Base-by-base conservation (phyloP, 2,888 invertebrate species). In the Griposia aprilina region DNA sequence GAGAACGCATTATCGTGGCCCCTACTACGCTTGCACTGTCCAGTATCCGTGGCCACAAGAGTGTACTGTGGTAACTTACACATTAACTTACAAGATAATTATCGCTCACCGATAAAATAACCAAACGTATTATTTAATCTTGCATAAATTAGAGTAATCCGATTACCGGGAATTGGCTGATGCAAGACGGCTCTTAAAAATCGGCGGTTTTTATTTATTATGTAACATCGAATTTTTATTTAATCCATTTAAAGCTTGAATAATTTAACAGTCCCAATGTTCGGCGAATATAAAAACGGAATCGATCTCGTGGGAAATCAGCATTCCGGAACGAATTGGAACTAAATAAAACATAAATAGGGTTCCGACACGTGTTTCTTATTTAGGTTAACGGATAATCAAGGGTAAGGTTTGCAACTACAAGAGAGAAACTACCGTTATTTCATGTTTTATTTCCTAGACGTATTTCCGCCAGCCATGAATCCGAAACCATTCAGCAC, bases 111-210 rank as follows among this genome's bases (percentile, higher is more conserved):
- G n/a, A 81, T 83, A 80, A 87, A 84, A 70, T 62, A 80, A 77
- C 76, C 52, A 74, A 36, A 62, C 62, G 62, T 78, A 70, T 76
- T 78, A 74, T 89, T 85, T 82, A 88, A 85, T 82, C 81, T 86
- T 81, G 83, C 82, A 83, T 89, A 88, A 76, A 87, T 89, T 80
- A 82, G 15, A 66, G n/a, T 82, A 83, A 88, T 80, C 87, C 76
- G 80, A 84, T 84, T 88, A 80, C 57, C 7, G 20, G 36, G 36
- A 82, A 75, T 50, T 74, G 68, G 70, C 74, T 82, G 57, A 70
- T 26, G 74, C 66, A 76, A 80, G 67, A 48, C n/a, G 20, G 26
- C 20, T 78, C 67, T 76, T 78, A 23, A 75, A 71, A 87, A 80
- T 82, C 77, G 63, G 45, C 79, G 50, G 41, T 70, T 80, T 80